Evolutionary conservation across 2,797 vertebrate genomes (phyloP).

Genomic region (Graptemys geographica): DNA sequence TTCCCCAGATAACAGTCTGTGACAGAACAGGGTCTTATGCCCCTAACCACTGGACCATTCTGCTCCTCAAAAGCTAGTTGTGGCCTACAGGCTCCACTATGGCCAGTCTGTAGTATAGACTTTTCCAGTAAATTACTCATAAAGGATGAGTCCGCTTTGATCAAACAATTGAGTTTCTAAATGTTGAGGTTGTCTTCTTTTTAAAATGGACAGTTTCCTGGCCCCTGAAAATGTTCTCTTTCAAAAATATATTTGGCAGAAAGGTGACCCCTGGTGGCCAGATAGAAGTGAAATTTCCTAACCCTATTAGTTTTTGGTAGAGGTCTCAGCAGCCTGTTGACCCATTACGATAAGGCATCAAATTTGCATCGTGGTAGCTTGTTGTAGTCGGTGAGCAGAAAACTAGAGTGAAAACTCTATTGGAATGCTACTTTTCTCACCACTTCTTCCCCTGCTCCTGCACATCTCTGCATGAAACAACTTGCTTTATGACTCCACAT

Average conservation of each 20-base stretch:
- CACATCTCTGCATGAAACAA: constrained; percentile 37
- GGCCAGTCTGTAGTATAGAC: fast-evolving
- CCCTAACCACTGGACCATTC: not conserved
- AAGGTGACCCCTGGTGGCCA: fast-evolving
- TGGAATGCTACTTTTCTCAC: constrained; percentile 14
- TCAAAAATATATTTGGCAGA: not conserved
- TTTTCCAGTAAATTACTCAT: not conserved
- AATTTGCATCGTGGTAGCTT: not conserved
- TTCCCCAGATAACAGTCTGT: not conserved
- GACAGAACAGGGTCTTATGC: not conserved
- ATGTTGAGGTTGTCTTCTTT: not conserved
- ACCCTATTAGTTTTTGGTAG: fast-evolving
- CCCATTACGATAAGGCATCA: not conserved
- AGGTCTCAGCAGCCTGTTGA: not conserved
- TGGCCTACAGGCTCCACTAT: not conserved
- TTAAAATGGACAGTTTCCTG: not conserved
- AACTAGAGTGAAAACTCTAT: constrained; percentile 45
- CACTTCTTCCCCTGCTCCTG: not conserved
- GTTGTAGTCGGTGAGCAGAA: constrained; percentile 19
- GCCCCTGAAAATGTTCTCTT: not conserved
- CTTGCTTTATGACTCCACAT: constrained; percentile 46
- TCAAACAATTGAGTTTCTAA: not conserved
- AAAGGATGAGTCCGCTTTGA: not conserved
- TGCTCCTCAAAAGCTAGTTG: not conserved
- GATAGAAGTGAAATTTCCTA: not conserved